A percentile compares a stretch with the other conserved stretches of the same genome.
Evolutionary conservation across 2,113 vertebrate species (phyloP).

Genomic region (Urocolius indicus): DNA sequence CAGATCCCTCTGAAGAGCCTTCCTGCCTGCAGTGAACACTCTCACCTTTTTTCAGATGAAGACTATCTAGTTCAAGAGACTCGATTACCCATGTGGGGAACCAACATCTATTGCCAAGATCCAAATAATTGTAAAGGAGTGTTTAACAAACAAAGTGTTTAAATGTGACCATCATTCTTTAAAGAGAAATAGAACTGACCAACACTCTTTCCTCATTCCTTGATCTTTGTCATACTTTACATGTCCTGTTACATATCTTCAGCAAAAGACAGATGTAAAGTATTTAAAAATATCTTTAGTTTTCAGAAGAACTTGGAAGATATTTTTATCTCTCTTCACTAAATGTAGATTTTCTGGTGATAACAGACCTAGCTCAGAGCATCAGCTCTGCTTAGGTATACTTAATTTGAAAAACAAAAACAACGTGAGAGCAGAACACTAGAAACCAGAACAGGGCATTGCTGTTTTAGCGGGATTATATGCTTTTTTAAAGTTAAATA

Average conservation of each 20-base stretch:
- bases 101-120: neutral
- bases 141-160: neutral
- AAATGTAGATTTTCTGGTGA: neutral
- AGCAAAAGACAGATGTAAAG: neutral
- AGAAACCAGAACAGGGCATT: neutral
- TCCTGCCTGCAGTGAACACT: neutral
- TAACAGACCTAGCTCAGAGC: neutral
- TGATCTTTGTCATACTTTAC: neutral
- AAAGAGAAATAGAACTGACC: neutral
- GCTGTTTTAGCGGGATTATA: rapidly evolving
- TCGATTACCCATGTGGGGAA: neutral
- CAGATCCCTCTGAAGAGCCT: too few species aligned
- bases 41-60: neutral
- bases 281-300: neutral
- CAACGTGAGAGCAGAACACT: neutral
- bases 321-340: neutral
- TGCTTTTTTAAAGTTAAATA: neutral
- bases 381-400: neutral
- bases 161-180: neutral
- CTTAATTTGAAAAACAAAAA: neutral
- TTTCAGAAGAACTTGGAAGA: neutral
- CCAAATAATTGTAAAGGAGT: neutral
- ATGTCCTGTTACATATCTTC: neutral
- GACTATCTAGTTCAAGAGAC: neutral
- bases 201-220: neutral